A percentile compares a stretch with the other conserved stretches of the same genome.
Evolutionary conservation across 2,888 invertebrate genomes (phyloP).

Genomic region (Mythimna impura): DNA sequence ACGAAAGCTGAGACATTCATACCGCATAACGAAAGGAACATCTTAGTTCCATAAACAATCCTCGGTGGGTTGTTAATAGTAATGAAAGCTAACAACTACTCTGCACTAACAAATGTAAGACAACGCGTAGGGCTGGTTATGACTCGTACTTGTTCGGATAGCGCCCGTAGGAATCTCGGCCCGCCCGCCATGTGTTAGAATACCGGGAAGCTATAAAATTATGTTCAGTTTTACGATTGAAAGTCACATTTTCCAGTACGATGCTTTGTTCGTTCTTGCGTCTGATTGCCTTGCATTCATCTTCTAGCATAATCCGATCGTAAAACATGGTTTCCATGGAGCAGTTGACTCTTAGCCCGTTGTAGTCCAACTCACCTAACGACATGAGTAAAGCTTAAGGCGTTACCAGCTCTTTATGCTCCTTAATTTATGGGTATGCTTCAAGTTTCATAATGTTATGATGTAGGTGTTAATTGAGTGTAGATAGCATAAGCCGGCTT

Average conservation of each 20-base stretch:
- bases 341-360: conserved; percentile 68
- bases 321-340: conserved; percentile 82
- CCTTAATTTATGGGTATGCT: conserved; percentile 37
- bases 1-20: conserved; percentile 49
- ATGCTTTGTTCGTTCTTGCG: conserved; percentile 85
- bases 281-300: conserved; percentile 87
- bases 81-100: conserved; percentile 76
- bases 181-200: conserved; percentile 76
- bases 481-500: conserved; percentile 11
- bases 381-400: conserved; percentile 46
- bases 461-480: conserved; percentile 38
- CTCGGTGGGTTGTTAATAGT: conserved; percentile 75
- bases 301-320: conserved; percentile 86
- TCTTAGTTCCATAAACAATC: conserved; percentile 75
- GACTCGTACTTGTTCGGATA: conserved; percentile 76
- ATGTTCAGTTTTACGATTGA: conserved; percentile 86
- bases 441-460: conserved; percentile 35
- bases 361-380: conserved; percentile 63
- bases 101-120: conserved; percentile 70
- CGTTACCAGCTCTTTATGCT: conserved; percentile 53
- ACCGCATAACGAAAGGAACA: conserved; percentile 65
- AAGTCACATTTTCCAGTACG: conserved; percentile 87
- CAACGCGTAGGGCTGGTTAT: conserved; percentile 72
- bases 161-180: conserved; percentile 74
- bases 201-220: conserved; percentile 86